phyloP scores from a whole-genome alignment of 1,140 invertebrate species.

The Hyles vespertilio region DNA sequence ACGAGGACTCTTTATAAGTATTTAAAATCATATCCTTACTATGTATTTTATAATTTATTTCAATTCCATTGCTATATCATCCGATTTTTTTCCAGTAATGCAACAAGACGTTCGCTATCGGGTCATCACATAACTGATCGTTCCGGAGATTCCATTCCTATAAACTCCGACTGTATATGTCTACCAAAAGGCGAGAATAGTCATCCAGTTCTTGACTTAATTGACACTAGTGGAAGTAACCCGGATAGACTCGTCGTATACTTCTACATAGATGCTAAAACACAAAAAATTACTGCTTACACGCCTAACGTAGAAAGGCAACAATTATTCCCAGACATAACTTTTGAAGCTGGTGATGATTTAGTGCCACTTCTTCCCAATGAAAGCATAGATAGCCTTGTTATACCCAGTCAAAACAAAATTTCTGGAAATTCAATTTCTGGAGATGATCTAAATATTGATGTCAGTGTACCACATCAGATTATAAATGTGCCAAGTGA shows the following conservation, averaged over 20 bases:
- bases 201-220: constrained; percentile 9
- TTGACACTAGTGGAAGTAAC: constrained; percentile 11
- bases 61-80: too few relatives aligned
- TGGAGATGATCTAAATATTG: too few relatives aligned
- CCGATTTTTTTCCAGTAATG: constrained; percentile 1
- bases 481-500: too few relatives aligned
- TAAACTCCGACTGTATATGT: constrained; percentile 19
- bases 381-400: neutral
- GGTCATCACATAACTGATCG: constrained; percentile 1
- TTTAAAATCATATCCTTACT: too few relatives aligned
- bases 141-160: neutral
- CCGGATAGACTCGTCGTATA: constrained; percentile 32
- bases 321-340: constrained; percentile 27
- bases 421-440: too few relatives aligned
- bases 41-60: too few relatives aligned
- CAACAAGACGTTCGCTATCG: neutral
- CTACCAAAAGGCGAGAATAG: constrained; percentile 7
- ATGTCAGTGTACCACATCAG: too few relatives aligned
- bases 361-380: neutral
- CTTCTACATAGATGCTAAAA: constrained; percentile 22
- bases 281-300: constrained; percentile 23
- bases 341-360: constrained; percentile 18
- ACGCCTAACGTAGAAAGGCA: constrained; percentile 31
- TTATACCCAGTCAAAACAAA: neutral
- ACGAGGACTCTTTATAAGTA: too few relatives aligned